Evolutionary conservation across 2,888 invertebrate genomes (phyloP).

Genomic region (Chrysotoxum bicinctum): DNA sequence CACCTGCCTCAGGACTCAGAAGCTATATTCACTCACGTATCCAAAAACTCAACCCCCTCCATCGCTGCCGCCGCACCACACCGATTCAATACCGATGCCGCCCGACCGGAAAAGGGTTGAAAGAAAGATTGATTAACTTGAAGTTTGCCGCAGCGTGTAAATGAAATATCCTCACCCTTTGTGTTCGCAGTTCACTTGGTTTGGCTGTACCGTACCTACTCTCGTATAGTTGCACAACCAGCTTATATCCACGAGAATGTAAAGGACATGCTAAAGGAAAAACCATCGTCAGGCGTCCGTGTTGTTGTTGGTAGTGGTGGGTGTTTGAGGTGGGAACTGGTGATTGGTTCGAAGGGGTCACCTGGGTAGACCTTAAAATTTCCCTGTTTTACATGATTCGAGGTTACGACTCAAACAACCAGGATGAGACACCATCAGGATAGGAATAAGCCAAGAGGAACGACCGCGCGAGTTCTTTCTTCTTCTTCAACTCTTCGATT

Average conservation of each 20-base stretch:
- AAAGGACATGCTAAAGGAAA: constrained; percentile 39
- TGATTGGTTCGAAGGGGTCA: constrained; percentile 68
- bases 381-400: constrained; percentile 19
- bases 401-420: not conserved
- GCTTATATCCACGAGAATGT: not conserved
- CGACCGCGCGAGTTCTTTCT: constrained; percentile 41
- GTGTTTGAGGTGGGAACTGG: constrained; percentile 27
- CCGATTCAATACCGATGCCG: not conserved
- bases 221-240: not conserved
- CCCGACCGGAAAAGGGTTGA: constrained; percentile 70
- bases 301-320: not conserved
- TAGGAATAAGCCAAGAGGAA: constrained; percentile 39
- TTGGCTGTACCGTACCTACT: not conserved
- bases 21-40: constrained; percentile 39
- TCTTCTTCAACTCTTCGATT: constrained; percentile 60
- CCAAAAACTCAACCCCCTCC: not conserved
- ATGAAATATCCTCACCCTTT: constrained; percentile 61
- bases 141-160: constrained; percentile 71
- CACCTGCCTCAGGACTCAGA: constrained; percentile 51
- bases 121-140: constrained; percentile 72
- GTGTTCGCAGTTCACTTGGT: constrained; percentile 38
- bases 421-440: constrained; percentile 7
- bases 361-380: constrained; percentile 43
- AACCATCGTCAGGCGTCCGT: not conserved
- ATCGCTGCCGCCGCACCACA: not conserved